These are phyloP conservation scores for Styela clava DNA, from an alignment of 23 tunicate species.

Conservation along the genomic window DNA sequence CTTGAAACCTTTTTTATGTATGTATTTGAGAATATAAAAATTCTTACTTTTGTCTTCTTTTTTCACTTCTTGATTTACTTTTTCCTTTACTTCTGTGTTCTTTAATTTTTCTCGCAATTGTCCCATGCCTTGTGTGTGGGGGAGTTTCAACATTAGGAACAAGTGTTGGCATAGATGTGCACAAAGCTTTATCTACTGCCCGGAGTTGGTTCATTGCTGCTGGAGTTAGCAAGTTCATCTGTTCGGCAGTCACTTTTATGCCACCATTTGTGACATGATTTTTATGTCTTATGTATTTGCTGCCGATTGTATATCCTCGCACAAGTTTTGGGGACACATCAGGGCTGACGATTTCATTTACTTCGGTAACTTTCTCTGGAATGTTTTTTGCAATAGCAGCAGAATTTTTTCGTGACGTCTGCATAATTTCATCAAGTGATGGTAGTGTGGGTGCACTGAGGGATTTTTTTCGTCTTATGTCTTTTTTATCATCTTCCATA, in stretches of 20 bases:
- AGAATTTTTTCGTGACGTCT: conserved; percentile 1
- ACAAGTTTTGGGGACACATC: conserved; percentile 18
- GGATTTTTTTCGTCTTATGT: conserved; percentile 61
- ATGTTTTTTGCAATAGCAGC: neutral
- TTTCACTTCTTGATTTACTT: conserved; percentile 21
- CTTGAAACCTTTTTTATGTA: too few relatives aligned
- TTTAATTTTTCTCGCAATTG: conserved; percentile 52
- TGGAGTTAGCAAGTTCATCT: conserved; percentile 7
- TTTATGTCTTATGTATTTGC: conserved; percentile 8
- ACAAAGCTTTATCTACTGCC: conserved; percentile 9
- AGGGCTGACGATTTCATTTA: neutral
- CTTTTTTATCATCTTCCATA: conserved; percentile 2
- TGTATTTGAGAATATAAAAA: neutral
- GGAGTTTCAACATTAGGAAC: neutral
- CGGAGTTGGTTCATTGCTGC: neutral
- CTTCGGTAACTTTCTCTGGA: conserved; percentile 12
- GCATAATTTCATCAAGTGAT: conserved; percentile 31
- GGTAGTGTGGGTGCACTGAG: conserved; percentile 74
- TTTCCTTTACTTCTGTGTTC: conserved; percentile 29
- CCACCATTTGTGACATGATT: conserved; percentile 7
- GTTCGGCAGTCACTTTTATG: neutral
- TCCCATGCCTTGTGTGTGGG: conserved; percentile 31
- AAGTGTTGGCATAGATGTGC: conserved; percentile 17
- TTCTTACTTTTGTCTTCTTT: conserved; percentile 37
- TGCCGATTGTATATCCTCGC: neutral